phyloP scores from a whole-genome alignment of 2,888 invertebrate species.

The Laothoe populi region DNA sequence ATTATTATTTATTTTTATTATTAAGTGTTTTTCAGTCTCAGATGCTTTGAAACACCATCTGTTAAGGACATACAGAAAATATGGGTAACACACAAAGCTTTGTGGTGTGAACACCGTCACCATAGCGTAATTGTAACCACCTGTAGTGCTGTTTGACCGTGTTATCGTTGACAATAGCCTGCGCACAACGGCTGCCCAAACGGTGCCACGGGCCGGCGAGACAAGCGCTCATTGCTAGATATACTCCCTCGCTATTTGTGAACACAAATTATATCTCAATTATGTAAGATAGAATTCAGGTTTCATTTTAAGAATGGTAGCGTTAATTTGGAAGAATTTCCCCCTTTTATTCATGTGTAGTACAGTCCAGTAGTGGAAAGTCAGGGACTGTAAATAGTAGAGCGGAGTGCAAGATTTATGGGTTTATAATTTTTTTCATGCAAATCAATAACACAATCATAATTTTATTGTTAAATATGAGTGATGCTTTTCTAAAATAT shows the following conservation, averaged over 20 bases:
- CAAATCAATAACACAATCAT: no score
- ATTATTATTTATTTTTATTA: no score
- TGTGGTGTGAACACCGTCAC: slow-evolving; percentile 30
- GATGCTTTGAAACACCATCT: no score
- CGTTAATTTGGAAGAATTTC: neutral
- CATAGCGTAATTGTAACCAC: slow-evolving; percentile 46
- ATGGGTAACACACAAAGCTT: slow-evolving; percentile 2
- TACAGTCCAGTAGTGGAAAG: no score
- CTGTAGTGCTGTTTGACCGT: slow-evolving; percentile 72
- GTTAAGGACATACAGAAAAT: slow-evolving; percentile 1
- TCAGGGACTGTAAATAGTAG: no score
- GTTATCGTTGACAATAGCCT: slow-evolving; percentile 72
- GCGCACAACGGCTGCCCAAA: slow-evolving; percentile 67
- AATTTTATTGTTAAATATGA: no score
- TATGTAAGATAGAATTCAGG: slow-evolving; percentile 6
- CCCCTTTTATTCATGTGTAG: no score
- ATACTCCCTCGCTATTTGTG: slow-evolving; percentile 69
- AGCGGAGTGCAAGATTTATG: no score
- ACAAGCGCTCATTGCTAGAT: slow-evolving; percentile 70
- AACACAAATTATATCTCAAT: slow-evolving; percentile 51
- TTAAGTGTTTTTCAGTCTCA: no score
- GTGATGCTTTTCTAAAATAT: neutral
- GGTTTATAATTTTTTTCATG: no score
- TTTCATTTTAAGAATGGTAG: neutral
- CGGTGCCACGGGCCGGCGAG: slow-evolving; percentile 70